These are phyloP conservation scores for Hestina assimilis DNA, from an alignment of 1,140 invertebrate species.

Conservation along the genomic window DNA sequence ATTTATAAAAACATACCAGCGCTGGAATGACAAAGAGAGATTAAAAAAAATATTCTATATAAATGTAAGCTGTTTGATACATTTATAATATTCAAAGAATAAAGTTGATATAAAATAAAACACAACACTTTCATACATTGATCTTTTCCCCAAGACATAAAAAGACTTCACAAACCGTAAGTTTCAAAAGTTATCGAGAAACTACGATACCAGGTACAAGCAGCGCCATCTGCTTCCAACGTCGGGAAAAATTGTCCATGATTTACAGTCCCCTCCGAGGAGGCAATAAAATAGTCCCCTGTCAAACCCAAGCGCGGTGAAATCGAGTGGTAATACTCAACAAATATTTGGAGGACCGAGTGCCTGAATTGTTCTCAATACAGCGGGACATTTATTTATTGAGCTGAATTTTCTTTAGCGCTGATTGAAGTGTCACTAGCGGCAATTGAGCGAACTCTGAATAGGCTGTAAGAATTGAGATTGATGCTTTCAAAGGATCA, in stretches of 20 bases:
- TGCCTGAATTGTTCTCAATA: slow-evolving; percentile 27
- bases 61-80: too few species aligned
- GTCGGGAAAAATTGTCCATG: slow-evolving; percentile 48
- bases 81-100: not conserved
- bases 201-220: slow-evolving; percentile 2
- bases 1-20: too few species aligned
- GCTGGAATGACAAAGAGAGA: too few species aligned
- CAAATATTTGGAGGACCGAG: slow-evolving; percentile 31
- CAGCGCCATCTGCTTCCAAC: slow-evolving; percentile 35
- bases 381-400: slow-evolving; percentile 27
- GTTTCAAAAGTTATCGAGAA: not conserved
- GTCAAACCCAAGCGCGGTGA: slow-evolving; percentile 50
- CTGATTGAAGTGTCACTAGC: slow-evolving; percentile 20
- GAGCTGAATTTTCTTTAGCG: slow-evolving; percentile 7
- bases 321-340: slow-evolving; percentile 48
- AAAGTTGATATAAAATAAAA: not conserved
- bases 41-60: too few species aligned
- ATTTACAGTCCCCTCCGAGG: slow-evolving; percentile 50
- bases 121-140: too few species aligned
- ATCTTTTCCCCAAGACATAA: too few species aligned
- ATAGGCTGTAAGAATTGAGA: slow-evolving; percentile 9
- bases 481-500: slow-evolving; percentile 7
- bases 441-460: slow-evolving; percentile 4
- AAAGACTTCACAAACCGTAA: not conserved
- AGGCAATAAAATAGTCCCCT: slow-evolving; percentile 63